A percentile compares a stretch with the other conserved stretches of the same genome.
Conservation (phyloP, 2,113 vertebrate species). For the Phasianus colchicus region DNA sequence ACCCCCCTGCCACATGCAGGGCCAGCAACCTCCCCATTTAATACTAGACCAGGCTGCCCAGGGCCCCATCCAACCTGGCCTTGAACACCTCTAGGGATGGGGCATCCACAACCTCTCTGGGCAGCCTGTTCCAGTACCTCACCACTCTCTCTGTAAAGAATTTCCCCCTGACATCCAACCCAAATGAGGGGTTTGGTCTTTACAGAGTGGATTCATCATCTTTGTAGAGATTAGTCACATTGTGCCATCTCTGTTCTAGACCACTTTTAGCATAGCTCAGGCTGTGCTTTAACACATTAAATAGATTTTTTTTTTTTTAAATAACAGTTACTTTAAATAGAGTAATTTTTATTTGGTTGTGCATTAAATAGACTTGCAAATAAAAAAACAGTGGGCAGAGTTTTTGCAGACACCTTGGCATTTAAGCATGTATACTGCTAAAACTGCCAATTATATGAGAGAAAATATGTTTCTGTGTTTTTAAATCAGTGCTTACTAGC, state of each 20-base stretch:
- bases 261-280: not conserved
- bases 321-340: not conserved
- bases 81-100: no score
- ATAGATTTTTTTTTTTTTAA: not conserved
- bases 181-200: not conserved
- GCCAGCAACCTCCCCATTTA: no score
- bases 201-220: not conserved
- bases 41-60: no score
- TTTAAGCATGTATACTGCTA: not conserved
- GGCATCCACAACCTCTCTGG: no score
- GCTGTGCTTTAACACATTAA: not conserved
- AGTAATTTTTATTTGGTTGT: not conserved
- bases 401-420: not conserved
- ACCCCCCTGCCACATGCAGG: no score
- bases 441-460: not conserved
- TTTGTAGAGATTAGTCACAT: not conserved
- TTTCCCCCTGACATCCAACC: no score
- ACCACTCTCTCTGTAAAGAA: no score
- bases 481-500: not conserved
- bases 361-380: not conserved
- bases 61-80: no score
- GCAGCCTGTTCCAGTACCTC: no score
- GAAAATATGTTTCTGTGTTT: not conserved
- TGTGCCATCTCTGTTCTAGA: not conserved
- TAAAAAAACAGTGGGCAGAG: not conserved